phyloP scores from a whole-genome alignment of 2,113 vertebrate species.

The Capricornis sumatraensis region DNA sequence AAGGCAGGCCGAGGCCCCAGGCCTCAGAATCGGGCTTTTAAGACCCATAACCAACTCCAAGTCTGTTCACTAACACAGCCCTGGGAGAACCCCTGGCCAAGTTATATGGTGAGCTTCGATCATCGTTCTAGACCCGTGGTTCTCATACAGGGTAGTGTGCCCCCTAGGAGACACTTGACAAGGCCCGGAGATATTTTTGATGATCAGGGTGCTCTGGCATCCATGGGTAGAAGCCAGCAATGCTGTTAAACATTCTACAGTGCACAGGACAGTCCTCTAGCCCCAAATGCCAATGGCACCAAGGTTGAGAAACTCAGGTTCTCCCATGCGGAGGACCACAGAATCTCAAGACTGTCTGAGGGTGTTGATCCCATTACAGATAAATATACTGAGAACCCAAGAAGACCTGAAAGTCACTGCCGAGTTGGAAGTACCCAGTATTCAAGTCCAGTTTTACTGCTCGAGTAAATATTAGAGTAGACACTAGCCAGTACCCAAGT shows the following conservation, averaged over 20 bases:
- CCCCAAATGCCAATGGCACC: neutral
- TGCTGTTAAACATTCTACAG: neutral
- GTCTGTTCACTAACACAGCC: neutral
- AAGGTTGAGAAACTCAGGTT: neutral
- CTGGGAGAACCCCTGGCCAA: neutral
- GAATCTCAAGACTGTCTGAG: neutral
- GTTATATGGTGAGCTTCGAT: neutral
- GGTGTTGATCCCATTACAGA: neutral
- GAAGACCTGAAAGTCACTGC: neutral
- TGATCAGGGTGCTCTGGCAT: neutral
- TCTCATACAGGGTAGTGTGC: neutral
- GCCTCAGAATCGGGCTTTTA: neutral
- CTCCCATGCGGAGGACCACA: neutral
- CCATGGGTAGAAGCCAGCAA: neutral
- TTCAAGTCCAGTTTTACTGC: neutral
- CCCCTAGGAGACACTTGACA: neutral
- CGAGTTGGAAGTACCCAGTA: neutral
- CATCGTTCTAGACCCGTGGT: neutral
- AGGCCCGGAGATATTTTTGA: neutral
- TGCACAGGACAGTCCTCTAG: neutral
- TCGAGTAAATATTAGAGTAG: neutral
- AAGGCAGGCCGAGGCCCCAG: rapidly evolving
- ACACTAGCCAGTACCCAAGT: neutral
- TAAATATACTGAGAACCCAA: neutral
- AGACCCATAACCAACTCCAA: neutral